Evolutionary conservation across 2,888 invertebrate genomes (phyloP).

Genomic region (Scelioninae gen. 2): DNA sequence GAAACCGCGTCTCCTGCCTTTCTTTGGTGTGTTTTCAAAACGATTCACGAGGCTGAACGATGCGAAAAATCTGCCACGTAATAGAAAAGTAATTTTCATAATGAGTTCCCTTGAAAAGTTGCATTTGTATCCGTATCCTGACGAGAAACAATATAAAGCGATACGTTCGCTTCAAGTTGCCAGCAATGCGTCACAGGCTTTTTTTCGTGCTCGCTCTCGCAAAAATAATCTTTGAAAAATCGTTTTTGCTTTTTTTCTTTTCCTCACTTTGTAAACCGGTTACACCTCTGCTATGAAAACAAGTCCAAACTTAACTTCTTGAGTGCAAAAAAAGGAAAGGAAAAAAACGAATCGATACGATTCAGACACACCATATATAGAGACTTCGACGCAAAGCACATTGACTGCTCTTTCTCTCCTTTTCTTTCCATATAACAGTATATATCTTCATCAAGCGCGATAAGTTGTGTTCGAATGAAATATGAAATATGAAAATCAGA

Average conservation of each 20-base stretch:
- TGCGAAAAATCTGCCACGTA: conserved; percentile 4
- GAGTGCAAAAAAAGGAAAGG: conserved; percentile 33
- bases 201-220: conserved; percentile 22
- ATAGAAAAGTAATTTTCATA: conserved; percentile 24
- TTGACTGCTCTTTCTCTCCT: conserved; percentile 23
- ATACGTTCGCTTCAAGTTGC: conserved; percentile 34
- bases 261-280: conserved; percentile 53
- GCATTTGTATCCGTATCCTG: conserved; percentile 3
- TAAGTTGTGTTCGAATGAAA: conserved; percentile 43
- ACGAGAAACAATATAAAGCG: conserved; percentile 39
- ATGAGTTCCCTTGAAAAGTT: conserved; percentile 20
- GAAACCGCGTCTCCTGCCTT: neutral
- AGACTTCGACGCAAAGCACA: conserved; percentile 41
- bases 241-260: conserved; percentile 41
- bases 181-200: conserved; percentile 41
- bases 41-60: neutral
- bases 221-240: conserved; percentile 53
- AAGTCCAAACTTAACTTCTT: conserved; percentile 55
- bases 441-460: conserved; percentile 42
- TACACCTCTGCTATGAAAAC: conserved; percentile 57
- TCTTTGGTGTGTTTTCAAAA: neutral
- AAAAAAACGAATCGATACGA: conserved; percentile 48
- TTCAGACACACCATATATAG: conserved; percentile 55
- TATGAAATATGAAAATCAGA: conserved; percentile 45
- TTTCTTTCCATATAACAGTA: conserved; percentile 32